Conservation (phyloP, 2,888 invertebrate genomes). For the Fragum whitleyi region DNA sequence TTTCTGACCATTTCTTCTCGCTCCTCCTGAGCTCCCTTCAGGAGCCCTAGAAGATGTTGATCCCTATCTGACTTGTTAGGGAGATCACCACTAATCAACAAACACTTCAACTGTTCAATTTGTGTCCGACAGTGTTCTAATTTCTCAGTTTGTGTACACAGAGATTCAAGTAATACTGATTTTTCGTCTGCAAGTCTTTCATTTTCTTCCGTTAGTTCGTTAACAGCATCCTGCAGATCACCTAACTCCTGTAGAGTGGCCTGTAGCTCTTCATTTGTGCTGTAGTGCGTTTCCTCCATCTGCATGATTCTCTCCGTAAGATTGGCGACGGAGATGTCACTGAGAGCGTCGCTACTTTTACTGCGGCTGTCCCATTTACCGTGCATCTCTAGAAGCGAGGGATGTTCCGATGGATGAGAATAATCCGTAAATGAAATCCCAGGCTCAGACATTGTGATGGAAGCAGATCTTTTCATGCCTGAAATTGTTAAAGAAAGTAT, state of each 20-base stretch:
- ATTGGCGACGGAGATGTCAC: slow-evolving; percentile 95
- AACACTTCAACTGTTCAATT: slow-evolving; percentile 93
- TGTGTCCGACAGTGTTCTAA: slow-evolving; percentile 94
- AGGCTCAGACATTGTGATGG: slow-evolving; percentile 78
- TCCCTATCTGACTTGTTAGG: slow-evolving; percentile 85
- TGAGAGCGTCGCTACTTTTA: slow-evolving; percentile 89
- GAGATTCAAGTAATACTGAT: slow-evolving; percentile 94
- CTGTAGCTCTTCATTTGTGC: slow-evolving; percentile 87
- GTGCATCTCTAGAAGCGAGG: slow-evolving; percentile 66
- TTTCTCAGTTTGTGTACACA: slow-evolving; percentile 96
- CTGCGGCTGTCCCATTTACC: slow-evolving; percentile 94
- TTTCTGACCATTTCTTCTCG: slow-evolving; percentile 86
- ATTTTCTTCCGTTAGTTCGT: slow-evolving; percentile 94
- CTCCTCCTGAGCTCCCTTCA: slow-evolving; percentile 87
- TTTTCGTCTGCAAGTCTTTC: slow-evolving; percentile 95
- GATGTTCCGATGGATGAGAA: slow-evolving; percentile 77
- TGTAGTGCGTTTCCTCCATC: slow-evolving; percentile 95
- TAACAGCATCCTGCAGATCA: slow-evolving; percentile 94
- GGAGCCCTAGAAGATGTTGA: slow-evolving; percentile 91
- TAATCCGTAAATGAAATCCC: slow-evolving; percentile 79
- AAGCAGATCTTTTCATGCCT: slow-evolving; percentile 71
- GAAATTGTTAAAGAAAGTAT: slow-evolving; percentile 12
- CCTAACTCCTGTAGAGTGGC: slow-evolving; percentile 97
- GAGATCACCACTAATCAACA: slow-evolving; percentile 86
- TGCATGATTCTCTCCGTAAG: slow-evolving; percentile 95